phyloP scores from a whole-genome alignment of 35 echinoderm and acorn worm genomes.

The Diadema setosum region DNA sequence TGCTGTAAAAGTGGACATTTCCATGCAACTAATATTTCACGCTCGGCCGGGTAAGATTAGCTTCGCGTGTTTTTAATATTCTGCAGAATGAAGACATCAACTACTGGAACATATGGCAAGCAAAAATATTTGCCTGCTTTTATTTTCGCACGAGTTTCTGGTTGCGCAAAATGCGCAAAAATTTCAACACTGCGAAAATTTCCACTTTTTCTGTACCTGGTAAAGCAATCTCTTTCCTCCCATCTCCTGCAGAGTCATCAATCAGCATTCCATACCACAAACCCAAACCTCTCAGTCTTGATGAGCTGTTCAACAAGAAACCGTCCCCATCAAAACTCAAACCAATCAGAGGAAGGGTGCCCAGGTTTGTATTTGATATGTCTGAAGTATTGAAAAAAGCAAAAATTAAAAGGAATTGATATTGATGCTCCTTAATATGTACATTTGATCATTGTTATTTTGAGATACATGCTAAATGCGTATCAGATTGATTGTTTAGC shows the following conservation, averaged over 20 bases:
- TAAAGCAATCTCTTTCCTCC: too few relatives aligned
- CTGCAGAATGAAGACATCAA: too few relatives aligned
- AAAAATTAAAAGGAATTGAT: not conserved
- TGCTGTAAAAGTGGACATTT: too few relatives aligned
- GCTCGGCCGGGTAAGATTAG: too few relatives aligned
- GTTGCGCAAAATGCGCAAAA: too few relatives aligned
- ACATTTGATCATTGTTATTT: not conserved
- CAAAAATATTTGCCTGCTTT: too few relatives aligned
- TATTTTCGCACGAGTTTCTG: too few relatives aligned
- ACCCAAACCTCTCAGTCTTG: conserved; percentile 70
- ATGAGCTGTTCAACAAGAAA: conserved; percentile 97
- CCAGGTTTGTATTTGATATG: not conserved
- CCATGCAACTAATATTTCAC: too few relatives aligned
- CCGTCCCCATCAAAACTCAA: conserved; percentile 47
- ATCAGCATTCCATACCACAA: conserved; percentile 85
- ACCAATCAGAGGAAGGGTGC: conserved; percentile 4
- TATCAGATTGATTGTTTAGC: not conserved
- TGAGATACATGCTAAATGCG: not conserved
- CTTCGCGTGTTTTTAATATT: too few relatives aligned
- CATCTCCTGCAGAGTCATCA: conserved; percentile 61
- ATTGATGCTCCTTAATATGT: not conserved
- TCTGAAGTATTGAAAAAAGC: not conserved
- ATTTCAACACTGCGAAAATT: too few relatives aligned
- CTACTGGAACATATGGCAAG: too few relatives aligned
- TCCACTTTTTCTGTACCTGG: too few relatives aligned